Base-by-base conservation (phyloP, 2,797 vertebrate species). In the Hypotaenidia okinawae region DNA sequence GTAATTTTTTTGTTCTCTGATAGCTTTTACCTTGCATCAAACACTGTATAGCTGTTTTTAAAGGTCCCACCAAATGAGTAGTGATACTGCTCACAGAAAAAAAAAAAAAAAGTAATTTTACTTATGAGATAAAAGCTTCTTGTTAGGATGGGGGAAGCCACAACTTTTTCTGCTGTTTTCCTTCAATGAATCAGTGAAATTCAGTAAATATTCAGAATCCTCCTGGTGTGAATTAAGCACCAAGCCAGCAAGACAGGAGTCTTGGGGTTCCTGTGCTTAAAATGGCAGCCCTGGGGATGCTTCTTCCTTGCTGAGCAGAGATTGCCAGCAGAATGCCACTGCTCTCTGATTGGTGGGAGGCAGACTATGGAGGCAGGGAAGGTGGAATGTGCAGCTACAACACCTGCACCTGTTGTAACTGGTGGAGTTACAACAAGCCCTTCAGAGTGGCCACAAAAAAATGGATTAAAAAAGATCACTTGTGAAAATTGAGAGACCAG, bases 21-120 rank as follows among this genome's bases (percentile, higher is more conserved):
- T 41, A 43, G 35, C 23, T 90, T 82, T 77, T 70, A 59, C 21
- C 12, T 72, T 54, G 21, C 64, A 74, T 54, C 35, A 77, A 67
- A 80, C 52, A 25, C 55, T 68, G 37, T 39, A 15, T 51, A 24
- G 7, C 22, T 90, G 14, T 33, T 49, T 58, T 43, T 51, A 75
- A 69, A 89, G 7, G 49, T 74, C 35, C 37, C 33, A 58, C 39
- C 52, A 80, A 87, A 37, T 2, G 6, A 30, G 5, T 4, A 51
- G 28, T 21, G 58, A 14, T 57, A 49, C 19, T 63, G 25, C 24
- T 55, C n/a, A 43, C 5, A 18, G 55, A 49, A 73, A 86, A 93
- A 5, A 62, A 1, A 1, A 62, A 1, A 1, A 1, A 1, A 25
- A 11, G 1, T 4, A 30, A 30, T 84, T 82, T 77, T 35, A 32